Evolutionary conservation across 2,888 invertebrate genomes (phyloP).

Genomic region (Colostygia pectinataria): DNA sequence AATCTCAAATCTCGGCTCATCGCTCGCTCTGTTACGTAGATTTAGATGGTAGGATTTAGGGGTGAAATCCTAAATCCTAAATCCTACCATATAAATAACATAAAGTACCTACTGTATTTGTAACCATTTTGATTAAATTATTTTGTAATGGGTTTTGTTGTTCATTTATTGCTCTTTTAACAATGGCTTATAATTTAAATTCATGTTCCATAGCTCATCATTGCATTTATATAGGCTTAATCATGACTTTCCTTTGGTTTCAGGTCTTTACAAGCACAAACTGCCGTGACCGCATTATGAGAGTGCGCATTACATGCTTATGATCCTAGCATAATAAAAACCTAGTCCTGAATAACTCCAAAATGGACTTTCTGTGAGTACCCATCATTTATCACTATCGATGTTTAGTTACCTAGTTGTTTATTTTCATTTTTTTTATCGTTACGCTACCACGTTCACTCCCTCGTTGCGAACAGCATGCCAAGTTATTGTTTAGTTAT

Average conservation of each 20-base stretch:
- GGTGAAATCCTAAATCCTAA: too few relatives aligned
- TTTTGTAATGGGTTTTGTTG: too few relatives aligned
- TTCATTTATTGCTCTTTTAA: not conserved
- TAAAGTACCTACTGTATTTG: too few relatives aligned
- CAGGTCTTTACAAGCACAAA: constrained; percentile 64
- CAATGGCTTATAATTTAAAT: too few relatives aligned
- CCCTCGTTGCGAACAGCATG: constrained; percentile 82
- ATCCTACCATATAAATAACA: too few relatives aligned
- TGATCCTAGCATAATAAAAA: constrained; percentile 64
- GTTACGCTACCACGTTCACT: constrained; percentile 81
- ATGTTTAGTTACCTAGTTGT: constrained; percentile 71
- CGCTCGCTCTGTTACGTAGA: too few relatives aligned
- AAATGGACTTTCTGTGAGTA: constrained; percentile 78
- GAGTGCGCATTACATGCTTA: constrained; percentile 70
- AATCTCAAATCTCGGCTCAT: too few relatives aligned
- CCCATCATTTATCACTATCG: constrained; percentile 61
- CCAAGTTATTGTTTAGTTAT: constrained; percentile 78
- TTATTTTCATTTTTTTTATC: constrained; percentile 67
- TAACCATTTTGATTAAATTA: too few relatives aligned
- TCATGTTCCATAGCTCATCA: too few relatives aligned
- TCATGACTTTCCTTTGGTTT: constrained; percentile 36
- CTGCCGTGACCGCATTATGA: constrained; percentile 72
- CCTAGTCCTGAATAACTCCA: constrained; percentile 55
- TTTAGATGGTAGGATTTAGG: too few relatives aligned
- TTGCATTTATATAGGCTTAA: too few relatives aligned